A percentile compares a stretch with the other conserved stretches of the same genome.
Evolutionary conservation across 2,888 invertebrate genomes (phyloP).

Genomic region (Platyscelio sp.): DNA sequence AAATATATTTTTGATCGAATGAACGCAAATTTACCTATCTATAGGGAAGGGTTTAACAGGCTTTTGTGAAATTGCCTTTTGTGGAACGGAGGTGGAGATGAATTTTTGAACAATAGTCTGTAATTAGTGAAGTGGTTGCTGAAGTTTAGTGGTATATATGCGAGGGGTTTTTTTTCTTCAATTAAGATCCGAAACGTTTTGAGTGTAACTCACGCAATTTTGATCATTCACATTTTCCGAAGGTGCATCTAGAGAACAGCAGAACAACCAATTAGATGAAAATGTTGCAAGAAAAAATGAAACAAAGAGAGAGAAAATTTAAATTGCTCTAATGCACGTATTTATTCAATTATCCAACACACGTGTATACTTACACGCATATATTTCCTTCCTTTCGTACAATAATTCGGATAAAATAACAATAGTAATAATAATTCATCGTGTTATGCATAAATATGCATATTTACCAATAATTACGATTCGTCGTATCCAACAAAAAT

Average conservation of each 20-base stretch:
- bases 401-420: conserved; percentile 19
- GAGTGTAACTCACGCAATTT: conserved; percentile 37
- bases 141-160: conserved; percentile 61
- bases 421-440: not conserved
- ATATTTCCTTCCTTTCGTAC: not conserved
- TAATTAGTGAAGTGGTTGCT: conserved; percentile 83
- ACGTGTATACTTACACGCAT: not conserved
- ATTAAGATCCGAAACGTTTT: conserved; percentile 42
- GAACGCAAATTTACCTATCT: conserved; percentile 22
- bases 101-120: conserved; percentile 81
- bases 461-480: conserved; percentile 39
- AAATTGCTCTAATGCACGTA: not conserved
- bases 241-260: not conserved
- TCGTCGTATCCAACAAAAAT: conserved; percentile 26
- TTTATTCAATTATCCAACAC: not conserved
- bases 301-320: too few species aligned
- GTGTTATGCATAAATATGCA: conserved; percentile 24
- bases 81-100: conserved; percentile 67
- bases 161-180: conserved; percentile 55
- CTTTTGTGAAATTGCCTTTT: conserved; percentile 61
- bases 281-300: too few species aligned
- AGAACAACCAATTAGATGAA: not conserved
- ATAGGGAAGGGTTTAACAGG: conserved; percentile 39
- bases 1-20: conserved; percentile 30
- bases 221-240: conserved; percentile 22